phyloP scores from a whole-genome alignment of 2,888 invertebrate species.

The Mantis religiosa region DNA sequence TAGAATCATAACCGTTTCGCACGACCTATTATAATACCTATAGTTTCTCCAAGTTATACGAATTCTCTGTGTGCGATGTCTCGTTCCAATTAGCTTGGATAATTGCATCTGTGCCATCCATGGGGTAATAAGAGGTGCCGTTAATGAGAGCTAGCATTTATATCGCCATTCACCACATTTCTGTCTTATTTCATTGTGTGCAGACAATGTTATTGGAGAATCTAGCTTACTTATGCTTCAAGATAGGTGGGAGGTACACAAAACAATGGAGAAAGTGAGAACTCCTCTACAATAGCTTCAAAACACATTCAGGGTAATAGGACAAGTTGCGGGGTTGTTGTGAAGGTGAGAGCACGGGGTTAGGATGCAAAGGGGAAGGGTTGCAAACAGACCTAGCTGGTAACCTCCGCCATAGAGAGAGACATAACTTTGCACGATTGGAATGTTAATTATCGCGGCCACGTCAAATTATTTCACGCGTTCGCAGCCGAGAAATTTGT shows the following conservation, averaged over 20 bases:
- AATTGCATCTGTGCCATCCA: too few species aligned
- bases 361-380: not conserved
- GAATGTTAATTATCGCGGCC: conserved; percentile 29
- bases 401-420: not conserved
- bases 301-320: conserved; percentile 1
- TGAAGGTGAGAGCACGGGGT: not conserved
- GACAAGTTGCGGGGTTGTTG: conserved; percentile 3
- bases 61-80: too few species aligned
- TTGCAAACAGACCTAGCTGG: not conserved
- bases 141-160: too few species aligned
- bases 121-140: too few species aligned
- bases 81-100: too few species aligned
- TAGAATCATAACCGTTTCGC: too few species aligned
- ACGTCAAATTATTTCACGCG: conserved; percentile 26
- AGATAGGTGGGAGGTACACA: not conserved
- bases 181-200: not conserved
- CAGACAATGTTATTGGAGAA: not conserved
- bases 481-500: conserved; percentile 21
- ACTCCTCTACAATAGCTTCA: not conserved
- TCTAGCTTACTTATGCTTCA: not conserved
- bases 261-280: not conserved
- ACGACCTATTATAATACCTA: too few species aligned
- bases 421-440: conserved; percentile 23
- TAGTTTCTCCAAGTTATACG: too few species aligned
- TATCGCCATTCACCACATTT: not conserved